phyloP scores from a whole-genome alignment of 1,140 invertebrate genomes.

The Drosophila neocordata region DNA sequence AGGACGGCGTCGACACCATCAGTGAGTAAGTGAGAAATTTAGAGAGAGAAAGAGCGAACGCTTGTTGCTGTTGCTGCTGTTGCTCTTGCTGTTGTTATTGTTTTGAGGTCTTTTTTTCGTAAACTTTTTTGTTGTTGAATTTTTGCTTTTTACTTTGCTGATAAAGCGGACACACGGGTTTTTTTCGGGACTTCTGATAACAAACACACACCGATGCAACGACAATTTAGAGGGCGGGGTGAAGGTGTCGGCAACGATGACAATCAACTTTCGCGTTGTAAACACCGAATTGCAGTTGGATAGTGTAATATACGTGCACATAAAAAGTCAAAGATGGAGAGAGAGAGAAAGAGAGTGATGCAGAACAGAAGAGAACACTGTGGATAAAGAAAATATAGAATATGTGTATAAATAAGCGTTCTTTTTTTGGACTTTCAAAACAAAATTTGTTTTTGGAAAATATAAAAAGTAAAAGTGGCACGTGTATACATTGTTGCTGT shows the following conservation, averaged over 20 bases:
- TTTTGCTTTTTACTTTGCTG: conserved; percentile 27
- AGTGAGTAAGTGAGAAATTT: background rate
- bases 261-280: background rate
- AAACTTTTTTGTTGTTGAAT: conserved; percentile 7
- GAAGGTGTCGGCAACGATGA: background rate
- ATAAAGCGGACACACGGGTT: conserved; percentile 44
- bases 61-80: conserved; percentile 17
- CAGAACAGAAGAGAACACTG: background rate
- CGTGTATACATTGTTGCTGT: background rate
- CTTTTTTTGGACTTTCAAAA: conserved; percentile 1
- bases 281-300: conserved; percentile 2
- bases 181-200: conserved; percentile 16
- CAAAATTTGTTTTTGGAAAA: background rate
- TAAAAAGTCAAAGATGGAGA: background rate
- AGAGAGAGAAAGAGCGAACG: background rate
- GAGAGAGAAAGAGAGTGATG: background rate
- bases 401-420: conserved; percentile 1
- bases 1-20: background rate
- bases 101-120: conserved; percentile 40
- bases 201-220: conserved; percentile 4
- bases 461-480: background rate
- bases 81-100: conserved; percentile 32
- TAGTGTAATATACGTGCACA: conserved; percentile 1
- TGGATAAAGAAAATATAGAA: conserved; percentile 6
- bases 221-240: background rate